Evolutionary conservation across 2,113 vertebrate species (phyloP).

Genomic region (Sinocyclocheilus anshuiensis): DNA sequence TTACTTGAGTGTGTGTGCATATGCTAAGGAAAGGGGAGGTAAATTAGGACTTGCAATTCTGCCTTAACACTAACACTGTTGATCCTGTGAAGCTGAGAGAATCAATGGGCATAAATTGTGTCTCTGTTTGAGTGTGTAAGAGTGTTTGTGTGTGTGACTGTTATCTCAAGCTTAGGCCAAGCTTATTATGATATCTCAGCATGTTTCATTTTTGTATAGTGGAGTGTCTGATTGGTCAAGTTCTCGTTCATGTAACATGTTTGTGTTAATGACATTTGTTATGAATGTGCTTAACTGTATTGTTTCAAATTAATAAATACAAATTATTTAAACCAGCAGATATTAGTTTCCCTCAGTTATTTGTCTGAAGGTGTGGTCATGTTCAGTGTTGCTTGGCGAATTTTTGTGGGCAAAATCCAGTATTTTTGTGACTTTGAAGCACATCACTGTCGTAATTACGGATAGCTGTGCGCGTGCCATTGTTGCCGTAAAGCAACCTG

Average conservation of each 20-base stretch:
- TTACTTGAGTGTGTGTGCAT: background rate
- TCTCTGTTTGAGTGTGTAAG: constrained; percentile 1
- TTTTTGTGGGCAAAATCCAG: too few species aligned
- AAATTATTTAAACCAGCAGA: constrained; percentile 36
- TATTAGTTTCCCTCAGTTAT: too few species aligned
- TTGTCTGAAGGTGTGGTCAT: too few species aligned
- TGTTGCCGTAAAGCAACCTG: too few species aligned
- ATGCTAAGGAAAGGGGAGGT: background rate
- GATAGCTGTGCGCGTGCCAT: too few species aligned
- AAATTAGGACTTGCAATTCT: constrained; percentile 22
- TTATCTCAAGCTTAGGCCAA: constrained; percentile 6
- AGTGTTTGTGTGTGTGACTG: background rate
- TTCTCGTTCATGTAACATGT: constrained; percentile 39
- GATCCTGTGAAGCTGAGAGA: constrained; percentile 42
- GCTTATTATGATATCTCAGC: background rate
- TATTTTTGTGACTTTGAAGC: too few species aligned
- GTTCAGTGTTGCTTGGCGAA: too few species aligned
- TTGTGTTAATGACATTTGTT: constrained; percentile 42
- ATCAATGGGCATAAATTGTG: background rate
- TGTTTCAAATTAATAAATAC: constrained; percentile 50
- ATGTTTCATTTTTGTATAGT: constrained; percentile 34
- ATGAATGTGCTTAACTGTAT: constrained; percentile 42
- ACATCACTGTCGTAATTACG: too few species aligned
- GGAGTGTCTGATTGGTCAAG: constrained; percentile 38
- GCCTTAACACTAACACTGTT: constrained; percentile 48